Evolutionary conservation across 1,140 invertebrate species (phyloP).

Genomic region (Bombus superbus): DNA sequence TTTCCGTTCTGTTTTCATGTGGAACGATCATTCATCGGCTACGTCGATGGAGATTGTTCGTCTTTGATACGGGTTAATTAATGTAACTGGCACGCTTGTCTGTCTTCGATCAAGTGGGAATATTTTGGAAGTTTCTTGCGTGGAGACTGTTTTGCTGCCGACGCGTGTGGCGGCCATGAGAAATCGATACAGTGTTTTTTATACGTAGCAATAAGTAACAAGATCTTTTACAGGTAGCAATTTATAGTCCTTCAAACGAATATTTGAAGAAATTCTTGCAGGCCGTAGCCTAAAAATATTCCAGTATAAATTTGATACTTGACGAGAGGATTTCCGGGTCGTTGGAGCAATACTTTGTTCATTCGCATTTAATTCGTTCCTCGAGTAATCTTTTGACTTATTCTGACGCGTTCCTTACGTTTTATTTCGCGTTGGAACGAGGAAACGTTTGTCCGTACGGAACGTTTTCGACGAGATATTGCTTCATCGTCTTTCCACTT

Average conservation of each 20-base stretch:
- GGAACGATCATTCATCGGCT: neutral
- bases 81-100: neutral
- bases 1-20: conserved; percentile 19
- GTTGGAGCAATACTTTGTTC: neutral
- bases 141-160: too few species aligned
- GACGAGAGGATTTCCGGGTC: neutral
- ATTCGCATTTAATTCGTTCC: neutral
- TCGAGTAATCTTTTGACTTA: neutral
- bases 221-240: neutral
- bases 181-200: neutral
- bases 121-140: neutral
- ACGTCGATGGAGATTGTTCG: neutral
- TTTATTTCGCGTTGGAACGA: neutral
- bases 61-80: neutral
- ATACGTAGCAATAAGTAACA: neutral
- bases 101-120: neutral
- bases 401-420: neutral
- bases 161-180: too few species aligned
- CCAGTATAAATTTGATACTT: neutral
- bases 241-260: neutral
- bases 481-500: neutral
- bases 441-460: neutral
- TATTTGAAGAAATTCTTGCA: neutral
- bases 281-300: neutral
- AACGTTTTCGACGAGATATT: neutral